Percentiles rank a stretch among this genome's conserved stretches.
Evolutionary conservation across 1,140 invertebrate species (phyloP).

Genomic region (Diorhabda carinulata): DNA sequence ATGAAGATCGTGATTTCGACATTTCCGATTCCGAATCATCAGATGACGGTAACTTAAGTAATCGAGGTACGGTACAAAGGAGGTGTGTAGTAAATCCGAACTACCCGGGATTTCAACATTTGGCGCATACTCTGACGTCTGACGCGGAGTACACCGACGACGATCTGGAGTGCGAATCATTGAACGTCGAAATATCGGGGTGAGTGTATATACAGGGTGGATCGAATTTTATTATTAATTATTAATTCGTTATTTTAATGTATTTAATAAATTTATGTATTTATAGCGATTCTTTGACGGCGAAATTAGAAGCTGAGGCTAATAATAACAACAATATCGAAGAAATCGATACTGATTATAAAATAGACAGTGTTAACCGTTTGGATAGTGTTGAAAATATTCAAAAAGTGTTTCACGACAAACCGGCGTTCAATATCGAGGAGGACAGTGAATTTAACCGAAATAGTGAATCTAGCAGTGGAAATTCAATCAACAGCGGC

Average conservation of each 20-base stretch:
- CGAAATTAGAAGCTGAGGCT: slow-evolving; percentile 33
- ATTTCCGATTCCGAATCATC: slow-evolving; percentile 45
- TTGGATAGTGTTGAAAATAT: slow-evolving; percentile 52
- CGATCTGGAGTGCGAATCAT: slow-evolving; percentile 41
- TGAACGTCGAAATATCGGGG: too few relatives aligned
- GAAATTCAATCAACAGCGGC: slow-evolving; percentile 32
- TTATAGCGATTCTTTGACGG: slow-evolving; percentile 25
- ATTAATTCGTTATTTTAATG: too few relatives aligned
- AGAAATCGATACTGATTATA: slow-evolving; percentile 27
- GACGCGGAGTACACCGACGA: slow-evolving; percentile 54
- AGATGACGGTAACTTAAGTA: slow-evolving; percentile 42
- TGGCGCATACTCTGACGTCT: slow-evolving; percentile 54
- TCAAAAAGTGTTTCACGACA: slow-evolving; percentile 58
- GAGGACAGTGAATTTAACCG: slow-evolving; percentile 19
- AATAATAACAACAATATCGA: slow-evolving; percentile 39
- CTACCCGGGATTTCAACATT: slow-evolving; percentile 68
- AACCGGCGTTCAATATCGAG: slow-evolving; percentile 54
- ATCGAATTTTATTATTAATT: too few relatives aligned
- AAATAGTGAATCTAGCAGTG: slow-evolving; percentile 29
- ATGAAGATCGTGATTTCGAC: slow-evolving; percentile 44
- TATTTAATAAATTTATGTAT: neutral
- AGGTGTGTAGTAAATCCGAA: slow-evolving; percentile 75
- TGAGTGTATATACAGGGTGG: too few relatives aligned
- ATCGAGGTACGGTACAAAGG: slow-evolving; percentile 36
- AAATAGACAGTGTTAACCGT: slow-evolving; percentile 54